phyloP scores from a whole-genome alignment of 2,797 vertebrate genomes.

The Nannoperca australis region DNA sequence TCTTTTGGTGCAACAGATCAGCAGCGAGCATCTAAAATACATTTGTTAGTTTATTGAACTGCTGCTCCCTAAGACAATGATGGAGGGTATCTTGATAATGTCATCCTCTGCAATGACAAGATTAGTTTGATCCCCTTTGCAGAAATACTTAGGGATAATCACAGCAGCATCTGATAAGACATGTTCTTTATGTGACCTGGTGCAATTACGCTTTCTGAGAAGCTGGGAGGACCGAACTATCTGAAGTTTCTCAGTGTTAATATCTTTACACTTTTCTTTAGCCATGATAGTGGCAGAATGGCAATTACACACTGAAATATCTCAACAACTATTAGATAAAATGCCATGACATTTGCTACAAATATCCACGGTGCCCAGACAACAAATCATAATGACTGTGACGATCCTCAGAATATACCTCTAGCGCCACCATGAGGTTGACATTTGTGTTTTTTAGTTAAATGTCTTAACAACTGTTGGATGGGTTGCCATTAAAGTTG shows the following conservation, averaged over 20 bases:
- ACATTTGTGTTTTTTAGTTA: not conserved
- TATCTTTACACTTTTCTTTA: not conserved
- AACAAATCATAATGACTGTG: not conserved
- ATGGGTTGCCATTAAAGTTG: not conserved
- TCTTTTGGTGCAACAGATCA: conserved; percentile 35
- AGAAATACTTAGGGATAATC: conserved; percentile 64
- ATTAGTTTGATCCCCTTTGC: conserved; percentile 58
- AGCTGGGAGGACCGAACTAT: conserved; percentile 1
- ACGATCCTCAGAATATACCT: not conserved
- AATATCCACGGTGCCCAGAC: not conserved
- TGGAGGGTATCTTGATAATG: conserved; percentile 50
- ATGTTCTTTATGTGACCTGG: conserved; percentile 42
- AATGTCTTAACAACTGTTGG: not conserved
- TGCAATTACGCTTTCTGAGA: conserved; percentile 38
- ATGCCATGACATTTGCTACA: not conserved
- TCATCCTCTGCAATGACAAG: conserved; percentile 50
- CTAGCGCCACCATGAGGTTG: not conserved
- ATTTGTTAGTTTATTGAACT: conserved; percentile 51
- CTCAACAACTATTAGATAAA: not conserved
- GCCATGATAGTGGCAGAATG: not conserved
- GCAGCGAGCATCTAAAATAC: conserved; percentile 28
- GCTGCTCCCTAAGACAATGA: conserved; percentile 40
- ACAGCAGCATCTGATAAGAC: conserved; percentile 66
- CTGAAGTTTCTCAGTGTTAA: conserved; percentile 3
- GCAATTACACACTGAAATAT: conserved; percentile 2